phyloP scores from a whole-genome alignment of 2,797 vertebrate genomes.

The Tragopan temminckii region DNA sequence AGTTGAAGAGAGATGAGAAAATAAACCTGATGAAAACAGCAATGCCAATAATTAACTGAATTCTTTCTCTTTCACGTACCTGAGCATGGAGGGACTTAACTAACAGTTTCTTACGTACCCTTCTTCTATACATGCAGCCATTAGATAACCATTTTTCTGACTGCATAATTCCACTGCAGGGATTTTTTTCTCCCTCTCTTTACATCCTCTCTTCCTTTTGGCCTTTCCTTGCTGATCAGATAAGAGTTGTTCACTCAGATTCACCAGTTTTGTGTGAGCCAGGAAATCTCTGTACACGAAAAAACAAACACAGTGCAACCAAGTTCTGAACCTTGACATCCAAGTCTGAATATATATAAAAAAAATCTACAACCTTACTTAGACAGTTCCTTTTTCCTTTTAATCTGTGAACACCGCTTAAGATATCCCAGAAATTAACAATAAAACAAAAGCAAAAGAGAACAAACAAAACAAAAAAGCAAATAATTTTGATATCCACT shows the following conservation, averaged over 20 bases:
- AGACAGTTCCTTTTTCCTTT: not conserved
- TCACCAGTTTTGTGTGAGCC: not conserved
- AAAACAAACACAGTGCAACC: not conserved
- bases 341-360: not conserved
- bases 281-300: not conserved
- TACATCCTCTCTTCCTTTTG: not conserved
- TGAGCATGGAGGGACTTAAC: not conserved
- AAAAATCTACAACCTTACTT: not conserved
- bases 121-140: not conserved
- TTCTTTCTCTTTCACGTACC: not conserved
- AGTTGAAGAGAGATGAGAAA: not conserved
- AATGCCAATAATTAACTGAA: not conserved
- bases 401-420: rapidly evolving
- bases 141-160: not conserved
- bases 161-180: not conserved
- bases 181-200: not conserved
- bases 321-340: not conserved
- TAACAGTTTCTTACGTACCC: not conserved
- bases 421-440: not conserved
- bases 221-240: not conserved
- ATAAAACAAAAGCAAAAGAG: not conserved
- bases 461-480: rapidly evolving
- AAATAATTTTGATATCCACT: not conserved
- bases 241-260: not conserved
- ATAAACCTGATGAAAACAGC: not conserved